A percentile compares a stretch with the other conserved stretches of the same genome.
phyloP scores from a whole-genome alignment of 1,140 invertebrate genomes.

The Drosophila repletoides region DNA sequence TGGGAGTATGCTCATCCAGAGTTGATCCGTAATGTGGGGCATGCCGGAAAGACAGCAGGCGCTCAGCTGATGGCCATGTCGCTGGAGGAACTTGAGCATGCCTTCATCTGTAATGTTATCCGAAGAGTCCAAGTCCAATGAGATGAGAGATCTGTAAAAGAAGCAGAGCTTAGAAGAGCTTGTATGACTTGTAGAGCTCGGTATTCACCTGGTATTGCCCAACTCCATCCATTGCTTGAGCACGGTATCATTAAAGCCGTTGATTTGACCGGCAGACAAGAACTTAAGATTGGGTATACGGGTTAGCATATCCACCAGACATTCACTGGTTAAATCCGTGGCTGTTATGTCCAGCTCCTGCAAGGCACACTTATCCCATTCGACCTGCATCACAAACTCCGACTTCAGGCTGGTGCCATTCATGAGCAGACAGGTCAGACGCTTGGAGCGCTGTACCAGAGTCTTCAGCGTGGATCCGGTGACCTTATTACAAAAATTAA shows the following conservation, averaged over 20 bases:
- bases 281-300: conserved; percentile 94
- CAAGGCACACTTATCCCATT: conserved; percentile 96
- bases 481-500: conserved; percentile 98
- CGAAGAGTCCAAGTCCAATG: conserved; percentile 96
- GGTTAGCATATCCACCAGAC: conserved; percentile 95
- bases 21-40: conserved; percentile 98
- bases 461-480: conserved; percentile 98
- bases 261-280: conserved; percentile 96
- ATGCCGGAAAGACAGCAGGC: conserved; percentile 96
- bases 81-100: conserved; percentile 94
- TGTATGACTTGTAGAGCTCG: background rate
- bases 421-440: conserved; percentile 96
- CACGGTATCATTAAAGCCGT: conserved; percentile 98
- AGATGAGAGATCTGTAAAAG: conserved; percentile 86
- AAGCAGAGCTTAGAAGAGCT: background rate
- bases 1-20: conserved; percentile 96
- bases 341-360: conserved; percentile 98
- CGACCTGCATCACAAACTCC: conserved; percentile 95
- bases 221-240: conserved; percentile 94
- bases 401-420: conserved; percentile 97
- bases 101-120: conserved; percentile 97
- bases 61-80: conserved; percentile 93
- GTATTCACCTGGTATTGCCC: conserved; percentile 87
- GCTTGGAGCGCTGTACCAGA: conserved; percentile 95
- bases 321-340: conserved; percentile 97